Conservation (phyloP, 2,888 invertebrate species). For the Leucania comma region DNA sequence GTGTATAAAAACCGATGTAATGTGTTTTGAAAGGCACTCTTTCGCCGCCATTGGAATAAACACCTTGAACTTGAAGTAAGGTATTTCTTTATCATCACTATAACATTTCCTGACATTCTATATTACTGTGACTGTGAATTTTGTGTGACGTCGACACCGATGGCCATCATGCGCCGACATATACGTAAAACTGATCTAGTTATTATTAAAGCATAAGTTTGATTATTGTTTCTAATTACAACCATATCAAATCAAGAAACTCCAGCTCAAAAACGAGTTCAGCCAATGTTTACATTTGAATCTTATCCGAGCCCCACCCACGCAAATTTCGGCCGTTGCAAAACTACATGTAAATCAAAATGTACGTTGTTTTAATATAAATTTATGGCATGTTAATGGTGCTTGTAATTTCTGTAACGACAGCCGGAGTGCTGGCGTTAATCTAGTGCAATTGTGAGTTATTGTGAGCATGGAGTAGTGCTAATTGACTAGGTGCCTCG, state of each 20-base stretch:
- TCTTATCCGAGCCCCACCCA: slow-evolving; percentile 48
- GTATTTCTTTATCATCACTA: too few species aligned
- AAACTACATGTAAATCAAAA: slow-evolving; percentile 61
- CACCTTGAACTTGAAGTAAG: too few species aligned
- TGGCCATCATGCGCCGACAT: too few species aligned
- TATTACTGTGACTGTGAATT: too few species aligned
- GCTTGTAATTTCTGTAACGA: slow-evolving; percentile 62
- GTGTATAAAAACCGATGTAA: too few species aligned
- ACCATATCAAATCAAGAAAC: slow-evolving; percentile 14
- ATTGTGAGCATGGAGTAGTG: slow-evolving; percentile 57
- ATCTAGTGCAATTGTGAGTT: slow-evolving; percentile 70
- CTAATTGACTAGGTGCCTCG: slow-evolving; percentile 54
- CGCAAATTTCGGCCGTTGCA: slow-evolving; percentile 53
- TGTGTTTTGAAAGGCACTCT: too few species aligned
- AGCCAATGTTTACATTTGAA: slow-evolving; percentile 47
- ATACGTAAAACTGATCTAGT: background rate
- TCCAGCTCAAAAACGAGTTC: slow-evolving; percentile 19
- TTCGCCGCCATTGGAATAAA: too few species aligned
- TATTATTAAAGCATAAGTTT: background rate
- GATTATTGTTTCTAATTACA: slow-evolving; percentile 4
- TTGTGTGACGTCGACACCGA: too few species aligned
- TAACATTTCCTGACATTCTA: too few species aligned
- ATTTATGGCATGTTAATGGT: slow-evolving; percentile 68
- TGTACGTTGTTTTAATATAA: slow-evolving; percentile 63
- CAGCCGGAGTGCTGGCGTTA: slow-evolving; percentile 55